Evolutionary conservation across 1,140 invertebrate species (phyloP), one percentile per base, ranked within the genome.

Genomic region (Neotoxoptera formosana): DNA sequence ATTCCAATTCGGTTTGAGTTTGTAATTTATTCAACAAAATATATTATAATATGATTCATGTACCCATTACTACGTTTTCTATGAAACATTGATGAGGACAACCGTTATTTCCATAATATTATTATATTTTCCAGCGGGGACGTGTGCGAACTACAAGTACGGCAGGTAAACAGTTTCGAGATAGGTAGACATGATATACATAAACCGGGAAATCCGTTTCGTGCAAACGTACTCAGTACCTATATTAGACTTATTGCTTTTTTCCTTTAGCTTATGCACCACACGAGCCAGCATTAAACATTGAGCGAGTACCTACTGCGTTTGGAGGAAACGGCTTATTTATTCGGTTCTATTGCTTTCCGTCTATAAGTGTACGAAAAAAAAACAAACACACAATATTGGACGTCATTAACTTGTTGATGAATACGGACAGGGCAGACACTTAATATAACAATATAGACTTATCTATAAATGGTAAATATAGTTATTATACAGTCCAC

Each of bases 21-120:
- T 76, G 60, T 76, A 76, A 76, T 76, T 76, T 76, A 76, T 76
- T 76, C n/a, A 76, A n/a, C n/a, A 76, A n/a, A 76, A n/a, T n/a
- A n/a, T n/a, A n/a, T n/a, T n/a, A n/a, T 41, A 41, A n/a, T 11
- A 76, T 76, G n/a, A n/a, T 76, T n/a, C n/a, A 1, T 23, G n/a
- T 76, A 34, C 4, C 4, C 41, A 41, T 76, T 76, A 76, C n/a
- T n/a, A n/a, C 30, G 30, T 76, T 76, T 34, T 17, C 60, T 76
- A 76, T 11, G 60, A 76, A 76, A 76, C 30, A 76, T 76, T 76
- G n/a, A 76, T n/a, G n/a, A 76, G n/a, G 6, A 76, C 30, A 76
- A 34, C 30, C 30, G n/a, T 76, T 76, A 76, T 76, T 76, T 76
- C 14, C 4, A 30, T 76, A 76, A 76, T 76, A 76, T 67, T 76